These are phyloP conservation scores for Crenuchus spilurus DNA, from an alignment of 2,797 vertebrate genomes.

Conservation along the genomic window DNA sequence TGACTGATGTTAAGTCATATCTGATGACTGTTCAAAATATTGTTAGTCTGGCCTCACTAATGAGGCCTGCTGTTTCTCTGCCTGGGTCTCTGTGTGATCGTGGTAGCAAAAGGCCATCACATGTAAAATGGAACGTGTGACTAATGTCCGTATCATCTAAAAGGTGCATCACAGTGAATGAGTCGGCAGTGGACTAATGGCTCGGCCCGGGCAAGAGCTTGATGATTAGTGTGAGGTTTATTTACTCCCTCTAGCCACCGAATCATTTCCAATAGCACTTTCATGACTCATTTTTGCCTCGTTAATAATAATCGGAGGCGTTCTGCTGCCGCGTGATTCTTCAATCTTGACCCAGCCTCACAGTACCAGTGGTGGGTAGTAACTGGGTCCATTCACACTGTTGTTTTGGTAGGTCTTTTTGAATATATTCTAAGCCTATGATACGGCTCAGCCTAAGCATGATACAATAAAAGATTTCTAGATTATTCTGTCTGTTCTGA, in stretches of 20 bases:
- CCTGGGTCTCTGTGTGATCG: conserved; percentile 15
- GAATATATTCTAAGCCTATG: too few relatives aligned
- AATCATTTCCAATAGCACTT: conserved; percentile 44
- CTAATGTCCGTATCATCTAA: not conserved
- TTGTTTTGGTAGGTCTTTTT: not conserved
- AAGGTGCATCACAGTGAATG: conserved; percentile 7
- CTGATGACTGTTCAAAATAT: not conserved
- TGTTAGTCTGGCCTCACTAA: not conserved
- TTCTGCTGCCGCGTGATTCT: conserved; percentile 14
- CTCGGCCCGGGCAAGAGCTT: not conserved
- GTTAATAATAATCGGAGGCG: conserved; percentile 43
- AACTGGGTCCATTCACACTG: not conserved
- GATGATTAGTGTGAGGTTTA: conserved; percentile 7
- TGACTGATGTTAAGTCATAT: not conserved
- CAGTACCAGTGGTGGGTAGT: not conserved
- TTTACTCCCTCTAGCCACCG: conserved; percentile 21
- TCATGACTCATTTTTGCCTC: conserved; percentile 40
- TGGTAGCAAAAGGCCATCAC: conserved; percentile 1
- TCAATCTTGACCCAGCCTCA: conserved; percentile 9
- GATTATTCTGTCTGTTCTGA: too few relatives aligned
- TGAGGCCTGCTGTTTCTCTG: conserved; percentile 7
- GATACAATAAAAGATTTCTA: too few relatives aligned
- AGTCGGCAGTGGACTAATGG: not conserved
- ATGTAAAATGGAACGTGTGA: not conserved
- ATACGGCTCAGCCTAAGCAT: too few relatives aligned